Evolutionary conservation across 1,140 invertebrate species (phyloP), one percentile per base, ranked within the genome.

Genomic region (Drosophila ironensis): DNA sequence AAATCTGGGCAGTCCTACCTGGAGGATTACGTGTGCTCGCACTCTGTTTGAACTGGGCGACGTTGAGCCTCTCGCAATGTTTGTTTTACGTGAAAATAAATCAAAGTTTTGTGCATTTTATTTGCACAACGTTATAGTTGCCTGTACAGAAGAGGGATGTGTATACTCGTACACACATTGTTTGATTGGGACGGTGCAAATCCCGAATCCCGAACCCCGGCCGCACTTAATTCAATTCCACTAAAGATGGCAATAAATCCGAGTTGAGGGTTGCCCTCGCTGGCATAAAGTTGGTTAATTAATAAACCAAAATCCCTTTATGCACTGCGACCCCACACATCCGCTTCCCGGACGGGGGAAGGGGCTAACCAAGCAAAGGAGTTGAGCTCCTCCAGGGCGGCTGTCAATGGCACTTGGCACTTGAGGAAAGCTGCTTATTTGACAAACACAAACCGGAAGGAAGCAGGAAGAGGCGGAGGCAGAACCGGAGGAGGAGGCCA

Each of bases 1-100:
- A 20, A 20, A 57, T 33, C 50, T 44, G 22, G 30, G 25, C 24
- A 25, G 11, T 50, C 12, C 64, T 69, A 69, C 64, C 52, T 69
- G 52, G 66, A n/a, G n/a, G 66, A 69, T 69, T 68, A 68, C 52
- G 20, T 57, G 9, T 25, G 22, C 19, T 17, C 8, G 3, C 17
- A 28, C 25, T 11, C 30, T 69, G 54, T 69, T 54, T 48, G 48
- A 28, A 44, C 42, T 24, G 42, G 37, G 52, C 44, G 22, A 48
- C 19, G 52, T 46, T 69, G 64, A 57, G 66, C 51, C 66, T 48
- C 44, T 69, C 50, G 30, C 37, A 57, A 57, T 69, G 64, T 69
- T 69, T 69, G 66, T 69, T 69, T 69, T 69, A 69, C 66, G 66
- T 69, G 66, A 42, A 69, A 69, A 69, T 69, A 69, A 69, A 69